Evolutionary conservation across 2,797 vertebrate genomes (phyloP), one percentile per base, ranked within the genome.

Genomic region (Gastrophryne carolinensis): DNA sequence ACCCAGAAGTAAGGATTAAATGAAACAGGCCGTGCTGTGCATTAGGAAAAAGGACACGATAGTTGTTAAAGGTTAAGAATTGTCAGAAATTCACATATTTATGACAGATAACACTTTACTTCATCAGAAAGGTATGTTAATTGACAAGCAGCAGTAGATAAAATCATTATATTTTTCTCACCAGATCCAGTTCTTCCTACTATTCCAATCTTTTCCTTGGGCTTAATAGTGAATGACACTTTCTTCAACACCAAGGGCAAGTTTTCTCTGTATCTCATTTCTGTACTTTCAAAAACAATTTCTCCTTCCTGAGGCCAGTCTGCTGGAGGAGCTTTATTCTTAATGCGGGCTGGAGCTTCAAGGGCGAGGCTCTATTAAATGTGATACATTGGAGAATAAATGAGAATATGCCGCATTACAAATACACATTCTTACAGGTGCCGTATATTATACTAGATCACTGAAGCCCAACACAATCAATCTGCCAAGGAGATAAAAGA

Each of bases 131-230:
- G 9, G 19, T n/a, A 6, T 1, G 12, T 1, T 15, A 27, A 54
- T 17, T 10, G n/a, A 8, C 30, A 15, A 27, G 17, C 2, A 8
- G 6, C 17, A 13, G 29, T 21, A n/a, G 21, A 2, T 0, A 56
- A 7, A 23, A 17, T 6, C 19, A 19, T 1, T 8, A 19, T n/a
- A 23, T 37, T 27, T 26, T 10, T n/a, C 83, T 87, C 79, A 93
- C 95, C 95, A 84, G 95, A 97, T 52, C 95, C 95, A 0, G 95
- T 98, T 57, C 95, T 90, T 15, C 95, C 95, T 54, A 97, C 93
- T 1, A 98, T 96, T 76, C 95, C 95, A 4, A 98, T 87, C 86
- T 97, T 98, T 74, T 98, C 95, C 81, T 95, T 96, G 0, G 95
- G 93, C 72, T 91, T 91, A 83, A 98, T 91, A 64, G 89, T 93